Conservation (phyloP, 2,797 vertebrate species). For the Bradypus variegatus region DNA sequence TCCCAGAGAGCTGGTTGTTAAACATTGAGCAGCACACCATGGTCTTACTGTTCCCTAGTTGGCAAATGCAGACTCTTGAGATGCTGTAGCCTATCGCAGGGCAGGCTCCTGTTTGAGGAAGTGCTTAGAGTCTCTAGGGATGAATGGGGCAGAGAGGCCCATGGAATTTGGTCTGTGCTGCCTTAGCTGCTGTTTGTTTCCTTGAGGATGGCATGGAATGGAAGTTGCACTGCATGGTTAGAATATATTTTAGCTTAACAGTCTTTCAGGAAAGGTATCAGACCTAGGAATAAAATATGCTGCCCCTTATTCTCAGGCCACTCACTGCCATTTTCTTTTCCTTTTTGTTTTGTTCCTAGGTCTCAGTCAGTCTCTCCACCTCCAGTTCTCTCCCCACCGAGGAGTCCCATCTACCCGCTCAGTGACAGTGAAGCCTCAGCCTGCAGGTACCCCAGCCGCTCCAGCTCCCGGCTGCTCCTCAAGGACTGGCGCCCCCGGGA, state of each 20-base stretch:
- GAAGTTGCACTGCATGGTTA: neutral
- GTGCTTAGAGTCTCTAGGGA: neutral
- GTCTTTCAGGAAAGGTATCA: neutral
- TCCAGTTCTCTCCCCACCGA: conserved; percentile 79
- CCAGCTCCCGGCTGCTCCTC: conserved; percentile 78
- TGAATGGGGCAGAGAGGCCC: neutral
- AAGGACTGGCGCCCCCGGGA: conserved; percentile 79
- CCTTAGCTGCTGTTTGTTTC: neutral
- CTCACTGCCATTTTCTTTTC: conserved; percentile 9
- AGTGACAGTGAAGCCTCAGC: conserved; percentile 84
- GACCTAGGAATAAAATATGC: neutral
- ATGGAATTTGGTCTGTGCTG: neutral
- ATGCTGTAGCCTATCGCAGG: neutral
- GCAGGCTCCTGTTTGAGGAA: neutral
- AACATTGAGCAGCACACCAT: neutral
- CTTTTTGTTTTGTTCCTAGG: conserved; percentile 76
- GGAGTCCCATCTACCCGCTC: conserved; percentile 79
- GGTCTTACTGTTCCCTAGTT: neutral
- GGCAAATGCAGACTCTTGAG: neutral
- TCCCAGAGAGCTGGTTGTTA: neutral
- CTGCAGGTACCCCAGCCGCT: conserved; percentile 75
- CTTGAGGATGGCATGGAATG: neutral
- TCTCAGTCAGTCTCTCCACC: conserved; percentile 89
- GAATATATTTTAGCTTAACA: neutral
- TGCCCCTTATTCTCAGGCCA: neutral